Conservation (phyloP, 2,797 vertebrate genomes). For the Chiroxiphia lanceolata region DNA sequence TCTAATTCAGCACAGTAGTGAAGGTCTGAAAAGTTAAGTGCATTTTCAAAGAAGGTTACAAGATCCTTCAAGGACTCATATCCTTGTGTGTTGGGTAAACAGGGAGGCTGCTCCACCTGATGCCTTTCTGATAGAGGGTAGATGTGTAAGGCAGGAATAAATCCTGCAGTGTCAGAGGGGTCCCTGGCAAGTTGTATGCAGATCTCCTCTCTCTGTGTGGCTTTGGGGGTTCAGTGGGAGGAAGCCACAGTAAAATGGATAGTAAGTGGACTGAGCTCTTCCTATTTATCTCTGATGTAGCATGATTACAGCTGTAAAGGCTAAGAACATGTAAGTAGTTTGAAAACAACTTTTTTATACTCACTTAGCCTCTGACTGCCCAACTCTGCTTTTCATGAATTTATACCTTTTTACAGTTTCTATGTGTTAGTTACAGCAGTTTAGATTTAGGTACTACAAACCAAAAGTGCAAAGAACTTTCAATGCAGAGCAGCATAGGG, state of each 20-base stretch:
- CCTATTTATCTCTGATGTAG: background rate
- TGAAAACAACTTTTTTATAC: background rate
- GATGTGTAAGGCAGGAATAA: background rate
- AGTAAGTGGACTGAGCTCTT: background rate
- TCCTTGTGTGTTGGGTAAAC: background rate
- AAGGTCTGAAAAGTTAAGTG: background rate
- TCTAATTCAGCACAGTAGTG: background rate
- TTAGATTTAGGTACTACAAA: background rate
- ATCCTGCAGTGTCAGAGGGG: background rate
- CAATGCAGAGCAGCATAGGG: background rate
- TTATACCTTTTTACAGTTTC: background rate
- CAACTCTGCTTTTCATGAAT: background rate
- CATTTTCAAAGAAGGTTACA: background rate
- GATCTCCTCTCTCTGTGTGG: background rate
- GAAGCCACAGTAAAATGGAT: background rate
- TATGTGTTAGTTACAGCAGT: background rate
- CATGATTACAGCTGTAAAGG: background rate
- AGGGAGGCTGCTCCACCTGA: background rate
- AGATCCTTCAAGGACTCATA: background rate
- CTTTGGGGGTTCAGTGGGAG: background rate
- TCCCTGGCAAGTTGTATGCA: background rate
- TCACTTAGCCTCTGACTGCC: background rate
- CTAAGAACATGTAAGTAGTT: background rate
- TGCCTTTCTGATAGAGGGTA: background rate
- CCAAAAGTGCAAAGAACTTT: background rate